These are phyloP conservation scores for Synodontis membranacea DNA, from an alignment of 2,113 vertebrate genomes.

Conservation along the genomic window DNA sequence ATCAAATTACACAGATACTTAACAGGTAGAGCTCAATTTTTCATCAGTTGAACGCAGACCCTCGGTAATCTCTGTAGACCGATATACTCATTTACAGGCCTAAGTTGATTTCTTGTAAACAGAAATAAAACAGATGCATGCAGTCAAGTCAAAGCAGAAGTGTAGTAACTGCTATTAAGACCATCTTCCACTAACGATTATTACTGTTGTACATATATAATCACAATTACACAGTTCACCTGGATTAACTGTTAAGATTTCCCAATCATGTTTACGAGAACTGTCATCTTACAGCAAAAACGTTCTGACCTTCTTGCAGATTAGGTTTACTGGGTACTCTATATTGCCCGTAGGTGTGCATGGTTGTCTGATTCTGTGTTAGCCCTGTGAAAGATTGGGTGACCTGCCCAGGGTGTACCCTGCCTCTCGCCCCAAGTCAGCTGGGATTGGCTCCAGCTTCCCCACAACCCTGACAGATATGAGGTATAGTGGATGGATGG, in stretches of 20 bases:
- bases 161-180: not conserved
- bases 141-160: not conserved
- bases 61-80: not conserved
- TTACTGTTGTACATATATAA: not conserved
- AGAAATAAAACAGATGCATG: not conserved
- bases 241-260: not conserved
- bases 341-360: no score
- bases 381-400: no score
- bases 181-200: not conserved
- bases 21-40: constrained; percentile 2
- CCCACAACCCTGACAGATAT: no score
- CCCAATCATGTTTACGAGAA: no score
- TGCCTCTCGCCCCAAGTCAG: no score
- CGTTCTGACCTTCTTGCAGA: no score
- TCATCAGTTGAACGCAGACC: not conserved
- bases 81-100: not conserved
- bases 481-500: no score
- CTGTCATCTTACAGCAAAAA: no score
- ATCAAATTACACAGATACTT: constrained; percentile 26
- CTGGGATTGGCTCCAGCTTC: no score
- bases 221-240: not conserved
- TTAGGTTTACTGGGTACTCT: no score
- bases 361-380: no score
- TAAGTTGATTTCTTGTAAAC: not conserved
- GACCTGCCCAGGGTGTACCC: no score